Conservation (phyloP, 2,797 vertebrate species). For the Pristis pectinata region DNA sequence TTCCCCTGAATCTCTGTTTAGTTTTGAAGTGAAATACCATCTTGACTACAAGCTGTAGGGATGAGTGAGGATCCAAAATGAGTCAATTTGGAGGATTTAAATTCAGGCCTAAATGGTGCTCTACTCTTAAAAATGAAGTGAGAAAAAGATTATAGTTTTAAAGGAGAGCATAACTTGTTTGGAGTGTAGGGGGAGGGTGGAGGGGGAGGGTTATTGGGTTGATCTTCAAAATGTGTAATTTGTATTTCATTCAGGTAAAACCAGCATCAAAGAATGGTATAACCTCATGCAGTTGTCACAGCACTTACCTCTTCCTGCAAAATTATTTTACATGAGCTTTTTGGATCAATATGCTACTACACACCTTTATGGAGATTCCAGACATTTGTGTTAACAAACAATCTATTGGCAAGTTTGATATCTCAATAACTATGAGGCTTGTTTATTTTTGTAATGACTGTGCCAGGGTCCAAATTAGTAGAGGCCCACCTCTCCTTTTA, state of each 20-base stretch:
- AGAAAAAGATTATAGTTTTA: not conserved
- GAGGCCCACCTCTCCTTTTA: too few relatives aligned
- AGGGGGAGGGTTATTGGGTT: not conserved
- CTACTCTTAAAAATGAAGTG: not conserved
- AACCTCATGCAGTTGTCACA: not conserved
- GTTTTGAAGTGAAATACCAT: conserved; percentile 23
- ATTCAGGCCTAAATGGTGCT: not conserved
- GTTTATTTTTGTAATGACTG: not conserved
- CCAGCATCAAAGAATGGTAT: not conserved
- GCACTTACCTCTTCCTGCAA: not conserved
- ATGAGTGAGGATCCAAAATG: conserved; percentile 17
- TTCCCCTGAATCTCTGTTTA: not conserved
- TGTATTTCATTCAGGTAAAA: not conserved
- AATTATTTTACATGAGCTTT: not conserved
- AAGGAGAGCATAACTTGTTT: not conserved
- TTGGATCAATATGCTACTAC: not conserved
- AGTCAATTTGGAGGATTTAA: conserved; percentile 22
- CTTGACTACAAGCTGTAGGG: not conserved
- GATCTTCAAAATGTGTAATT: not conserved
- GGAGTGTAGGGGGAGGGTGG: not conserved
- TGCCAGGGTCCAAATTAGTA: not conserved
- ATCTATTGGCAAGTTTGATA: not conserved
- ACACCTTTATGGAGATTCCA: conserved; percentile 1
- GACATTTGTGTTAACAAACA: not conserved
- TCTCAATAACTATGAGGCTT: not conserved